Base-by-base conservation (phyloP, 2,888 invertebrate species). In the Archips xylosteana region DNA sequence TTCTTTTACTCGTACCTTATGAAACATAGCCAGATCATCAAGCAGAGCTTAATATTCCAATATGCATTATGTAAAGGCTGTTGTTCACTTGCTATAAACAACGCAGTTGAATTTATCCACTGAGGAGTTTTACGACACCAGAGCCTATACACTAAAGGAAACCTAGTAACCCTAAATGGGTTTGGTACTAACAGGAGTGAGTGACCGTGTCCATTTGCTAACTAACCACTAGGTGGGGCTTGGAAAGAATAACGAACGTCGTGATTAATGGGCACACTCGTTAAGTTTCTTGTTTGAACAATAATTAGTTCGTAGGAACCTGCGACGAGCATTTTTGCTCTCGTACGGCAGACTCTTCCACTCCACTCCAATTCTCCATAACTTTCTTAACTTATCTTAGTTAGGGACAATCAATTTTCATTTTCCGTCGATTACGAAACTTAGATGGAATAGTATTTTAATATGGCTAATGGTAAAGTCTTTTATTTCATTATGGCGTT, bases 401-500 rank as follows among this genome's bases (percentile, higher is more conserved):
- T 92, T 90, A 90, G 88, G 80, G 85, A 85, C 87, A 88, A 93
- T 94, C 93, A 93, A 92, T 94, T 94, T 92, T 92, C 91, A 92
- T 94, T 93, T 88, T 86, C 87, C 83, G 83, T 83, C 87, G 86
- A 92, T 92, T 89, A 91, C 85, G 85, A 83, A 85, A 85, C 85
- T 88, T 85, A 85, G 85, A 68, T 45, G 49, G 60, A 63, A 59
- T 57, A 68, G 63, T 60, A 64, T 64, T 73, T 69, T 64, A 73
- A 69, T 73, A 42, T 49, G 57, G 34, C 63, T 73, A 69, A 64
- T 73, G 73, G 68, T 15, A 57, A 32, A 63, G 63, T 68, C 32
- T 42, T 61, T 61, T 45, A 23, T 13, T 60, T 54, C 34, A 12
- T 61, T 36, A 42, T 23, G 15, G 15, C 32, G 6, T 32, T 57